phyloP scores from a whole-genome alignment of 1,140 invertebrate genomes.

The Oryzaephilus surinamensis region DNA sequence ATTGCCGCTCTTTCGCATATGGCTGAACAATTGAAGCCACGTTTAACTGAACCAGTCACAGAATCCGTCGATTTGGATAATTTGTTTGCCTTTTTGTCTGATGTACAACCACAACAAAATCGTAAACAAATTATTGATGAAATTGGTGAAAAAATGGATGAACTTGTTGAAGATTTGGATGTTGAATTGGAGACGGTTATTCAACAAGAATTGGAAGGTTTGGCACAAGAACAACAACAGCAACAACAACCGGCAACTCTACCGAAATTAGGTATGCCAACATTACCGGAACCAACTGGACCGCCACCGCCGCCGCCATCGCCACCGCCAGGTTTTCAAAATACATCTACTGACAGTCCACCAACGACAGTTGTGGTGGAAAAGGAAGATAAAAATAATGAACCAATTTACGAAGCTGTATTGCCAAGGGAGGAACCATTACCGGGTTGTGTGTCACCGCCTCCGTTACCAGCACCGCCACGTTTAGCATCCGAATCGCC shows the following conservation, averaged over 20 bases:
- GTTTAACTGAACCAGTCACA: constrained; percentile 41
- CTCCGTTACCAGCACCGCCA: constrained; percentile 41
- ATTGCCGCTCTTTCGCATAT: constrained; percentile 63
- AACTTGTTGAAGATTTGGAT: constrained; percentile 68
- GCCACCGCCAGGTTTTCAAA: constrained; percentile 29
- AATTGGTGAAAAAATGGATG: constrained; percentile 73
- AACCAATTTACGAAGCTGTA: constrained; percentile 79
- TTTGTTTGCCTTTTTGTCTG: constrained; percentile 84
- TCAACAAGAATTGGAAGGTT: constrained; percentile 43
- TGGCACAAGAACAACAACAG: constrained; percentile 32
- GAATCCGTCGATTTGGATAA: constrained; percentile 81
- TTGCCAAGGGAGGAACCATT: constrained; percentile 52
- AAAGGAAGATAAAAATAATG: constrained; percentile 40
- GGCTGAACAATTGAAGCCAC: constrained; percentile 63
- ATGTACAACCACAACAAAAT: constrained; percentile 53
- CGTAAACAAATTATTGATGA: constrained; percentile 59
- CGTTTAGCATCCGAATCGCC: constrained; percentile 37
- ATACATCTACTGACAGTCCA: too few species aligned
- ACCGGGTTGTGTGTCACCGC: constrained; percentile 44
- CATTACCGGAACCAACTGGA: constrained; percentile 61
- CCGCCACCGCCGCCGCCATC: constrained; percentile 58
- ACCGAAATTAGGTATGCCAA: constrained; percentile 41
- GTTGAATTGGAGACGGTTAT: constrained; percentile 55
- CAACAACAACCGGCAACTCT: constrained; percentile 26
- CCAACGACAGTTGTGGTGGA: constrained; percentile 29